Conservation (phyloP, 2,888 invertebrate species). For the Cataglyphis cursor region DNA sequence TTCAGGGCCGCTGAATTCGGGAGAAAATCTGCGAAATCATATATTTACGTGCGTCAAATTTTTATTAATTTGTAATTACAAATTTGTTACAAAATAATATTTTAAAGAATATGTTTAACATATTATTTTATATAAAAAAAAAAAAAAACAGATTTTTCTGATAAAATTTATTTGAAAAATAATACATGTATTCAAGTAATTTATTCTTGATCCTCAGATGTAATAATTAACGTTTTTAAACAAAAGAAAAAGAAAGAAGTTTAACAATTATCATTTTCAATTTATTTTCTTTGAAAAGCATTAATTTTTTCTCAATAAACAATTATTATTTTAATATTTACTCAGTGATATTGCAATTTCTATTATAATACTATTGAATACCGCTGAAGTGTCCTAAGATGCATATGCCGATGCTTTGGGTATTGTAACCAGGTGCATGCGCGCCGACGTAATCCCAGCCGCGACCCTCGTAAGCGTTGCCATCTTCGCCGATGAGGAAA, state of each 20-base stretch:
- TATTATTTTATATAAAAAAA: background rate
- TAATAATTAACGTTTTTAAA: background rate
- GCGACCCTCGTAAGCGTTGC: conserved; percentile 86
- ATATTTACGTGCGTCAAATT: background rate
- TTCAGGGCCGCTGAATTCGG: conserved; percentile 82
- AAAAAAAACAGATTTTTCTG: background rate
- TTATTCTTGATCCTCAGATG: background rate
- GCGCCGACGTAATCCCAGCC: conserved; percentile 87
- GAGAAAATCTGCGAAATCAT: conserved; percentile 77
- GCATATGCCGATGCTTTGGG: conserved; percentile 85
- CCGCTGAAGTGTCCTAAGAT: conserved; percentile 85
- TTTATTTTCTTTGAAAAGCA: too few relatives aligned
- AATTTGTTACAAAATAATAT: conserved; percentile 29
- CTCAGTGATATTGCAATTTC: background rate
- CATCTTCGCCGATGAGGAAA: conserved; percentile 88
- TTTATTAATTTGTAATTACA: background rate
- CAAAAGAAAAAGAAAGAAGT: background rate
- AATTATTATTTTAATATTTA: background rate
- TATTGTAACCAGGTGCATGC: conserved; percentile 85
- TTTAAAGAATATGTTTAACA: background rate
- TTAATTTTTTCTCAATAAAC: background rate
- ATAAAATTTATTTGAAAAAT: background rate
- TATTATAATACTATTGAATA: conserved; percentile 64
- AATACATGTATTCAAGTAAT: background rate
- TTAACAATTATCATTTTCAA: background rate